Conservation (phyloP, 2,797 vertebrate species). For the Enteromius afrohamiltoni region DNA sequence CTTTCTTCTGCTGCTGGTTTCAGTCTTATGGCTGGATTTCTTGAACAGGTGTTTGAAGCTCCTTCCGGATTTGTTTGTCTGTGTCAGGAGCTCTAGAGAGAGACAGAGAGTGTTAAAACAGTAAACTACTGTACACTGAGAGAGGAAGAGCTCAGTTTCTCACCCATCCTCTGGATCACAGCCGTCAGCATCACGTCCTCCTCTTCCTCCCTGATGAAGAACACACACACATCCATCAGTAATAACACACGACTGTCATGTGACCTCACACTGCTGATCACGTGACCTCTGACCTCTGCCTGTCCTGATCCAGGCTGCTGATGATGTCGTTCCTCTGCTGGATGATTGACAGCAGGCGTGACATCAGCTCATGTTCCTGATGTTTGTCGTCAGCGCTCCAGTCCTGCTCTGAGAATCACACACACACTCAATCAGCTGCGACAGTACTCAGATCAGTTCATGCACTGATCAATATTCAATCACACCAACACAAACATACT, state of each 20-base stretch:
- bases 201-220: slow-evolving; percentile 82
- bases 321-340: slow-evolving; percentile 91
- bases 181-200: slow-evolving; percentile 84
- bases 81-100: slow-evolving; percentile 6
- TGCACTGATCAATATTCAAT: background rate
- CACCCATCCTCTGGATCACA: slow-evolving; percentile 85
- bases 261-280: background rate
- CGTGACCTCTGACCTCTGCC: slow-evolving; percentile 78
- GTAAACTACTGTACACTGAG: background rate
- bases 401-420: slow-evolving; percentile 78
- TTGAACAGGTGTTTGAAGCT: slow-evolving; percentile 5
- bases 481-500: background rate
- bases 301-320: slow-evolving; percentile 88
- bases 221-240: slow-evolving; percentile 48
- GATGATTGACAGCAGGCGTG: slow-evolving; percentile 85
- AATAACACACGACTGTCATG: background rate
- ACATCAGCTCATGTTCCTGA: slow-evolving; percentile 85
- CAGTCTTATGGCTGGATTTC: background rate
- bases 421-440: no score
- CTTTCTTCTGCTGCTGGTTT: background rate
- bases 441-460: background rate
- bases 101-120: background rate
- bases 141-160: slow-evolving; percentile 44
- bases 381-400: slow-evolving; percentile 84
- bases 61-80: background rate